Evolutionary conservation across 2,888 invertebrate genomes (phyloP), one percentile per base, ranked within the genome.

Genomic region (Eledone cirrhosa): DNA sequence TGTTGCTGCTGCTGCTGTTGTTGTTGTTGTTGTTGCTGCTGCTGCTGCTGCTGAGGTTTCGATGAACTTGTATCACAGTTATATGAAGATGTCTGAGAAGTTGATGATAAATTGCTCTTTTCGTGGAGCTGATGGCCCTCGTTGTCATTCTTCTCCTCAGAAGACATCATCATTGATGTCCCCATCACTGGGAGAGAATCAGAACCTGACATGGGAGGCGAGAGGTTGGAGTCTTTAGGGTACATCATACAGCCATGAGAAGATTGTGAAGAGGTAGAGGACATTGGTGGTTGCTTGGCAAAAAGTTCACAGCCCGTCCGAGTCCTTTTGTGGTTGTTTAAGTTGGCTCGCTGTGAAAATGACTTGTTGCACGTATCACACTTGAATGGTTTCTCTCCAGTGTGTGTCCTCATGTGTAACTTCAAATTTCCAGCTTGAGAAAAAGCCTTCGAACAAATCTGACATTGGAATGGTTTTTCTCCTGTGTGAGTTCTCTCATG

Each of bases 391-490:
- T 72, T 72, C n/a, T 72, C 72, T 13, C 72, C 72, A 1, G 72
- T 72, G n/a, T 72, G 72, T 41, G 72, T 72, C 22, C 72, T 22
- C 72, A 72, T 72, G 72, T 72, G 72, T 72, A 72, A 33, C n/a
- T 72, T 72, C 31, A 72, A 41, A 31, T 72, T 72, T 72, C 72
- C 72, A n/a, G 33, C 72, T 72, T 72, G 72, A n/a, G 72, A 72
- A 41, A 72, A 72, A n/a, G 72, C 72, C 22, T 72, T 72, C 13
- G 72, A 41, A 72, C 72, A 72, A 72, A 72, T 31, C 41, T 72
- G 72, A 22, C 72, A 72, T n/a, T 33, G 72, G 41, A 72, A 72
- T 14, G 72, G 72, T n/a, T 72, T 72, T n/a, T 72, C 72, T 16
- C 72, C 72, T 11, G 72, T 72, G 33, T 72, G 72, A 13, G 72